phyloP scores from a whole-genome alignment of 2,113 vertebrate genomes.

The Otocyon megalotis region DNA sequence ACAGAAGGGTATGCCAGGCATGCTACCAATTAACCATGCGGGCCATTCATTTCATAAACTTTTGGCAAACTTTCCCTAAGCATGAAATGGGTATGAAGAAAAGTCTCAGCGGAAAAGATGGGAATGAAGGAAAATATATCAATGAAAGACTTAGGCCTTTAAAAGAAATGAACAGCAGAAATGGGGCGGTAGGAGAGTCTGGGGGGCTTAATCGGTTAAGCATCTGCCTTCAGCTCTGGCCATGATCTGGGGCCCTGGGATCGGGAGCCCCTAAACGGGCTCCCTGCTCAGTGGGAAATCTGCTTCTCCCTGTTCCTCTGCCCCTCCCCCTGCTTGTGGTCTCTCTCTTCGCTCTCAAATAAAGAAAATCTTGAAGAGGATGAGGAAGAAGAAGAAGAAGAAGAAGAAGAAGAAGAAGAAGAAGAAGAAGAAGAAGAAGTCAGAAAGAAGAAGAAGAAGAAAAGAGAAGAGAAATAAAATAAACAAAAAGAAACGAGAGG shows the following conservation, averaged over 20 bases:
- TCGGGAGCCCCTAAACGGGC: too few relatives aligned
- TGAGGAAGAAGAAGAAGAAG: too few relatives aligned
- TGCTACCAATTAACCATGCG: constrained; percentile 16
- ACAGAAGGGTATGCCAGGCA: neutral
- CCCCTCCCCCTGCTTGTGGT: too few relatives aligned
- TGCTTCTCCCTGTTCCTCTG: neutral
- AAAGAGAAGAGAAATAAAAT: too few relatives aligned
- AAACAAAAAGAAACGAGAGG: too few relatives aligned
- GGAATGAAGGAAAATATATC: constrained; percentile 42
- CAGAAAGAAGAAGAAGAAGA: too few relatives aligned
- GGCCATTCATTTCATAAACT: constrained; percentile 42
- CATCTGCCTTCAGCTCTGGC: neutral
- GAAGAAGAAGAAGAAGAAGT: too few relatives aligned
- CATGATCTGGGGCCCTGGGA: too few relatives aligned
- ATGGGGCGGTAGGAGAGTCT: neutral
- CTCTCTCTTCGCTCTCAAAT: neutral
- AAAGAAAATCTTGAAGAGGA: neutral
- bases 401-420: too few relatives aligned
- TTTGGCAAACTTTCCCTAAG: constrained; percentile 15
- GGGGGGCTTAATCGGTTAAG: neutral
- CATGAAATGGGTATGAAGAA: constrained; percentile 48
- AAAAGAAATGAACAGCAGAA: constrained; percentile 25
- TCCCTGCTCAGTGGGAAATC: neutral
- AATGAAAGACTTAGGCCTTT: neutral
- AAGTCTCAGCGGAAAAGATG: neutral